Conservation (phyloP, 37 sponge, comb jelly and placozoan species). For the Halichondria panicea region DNA sequence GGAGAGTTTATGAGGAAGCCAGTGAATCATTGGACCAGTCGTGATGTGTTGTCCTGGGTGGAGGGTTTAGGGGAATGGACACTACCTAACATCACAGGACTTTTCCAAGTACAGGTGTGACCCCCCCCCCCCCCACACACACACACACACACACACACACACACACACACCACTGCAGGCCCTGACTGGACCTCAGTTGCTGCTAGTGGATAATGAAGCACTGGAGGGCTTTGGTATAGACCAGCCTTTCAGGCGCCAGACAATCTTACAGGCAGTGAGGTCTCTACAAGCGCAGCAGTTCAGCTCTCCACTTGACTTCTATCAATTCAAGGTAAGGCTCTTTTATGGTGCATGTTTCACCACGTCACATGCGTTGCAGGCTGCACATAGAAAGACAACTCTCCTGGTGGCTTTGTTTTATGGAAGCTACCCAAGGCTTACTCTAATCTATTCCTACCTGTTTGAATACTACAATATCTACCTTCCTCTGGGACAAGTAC, state of each 20-base stretch:
- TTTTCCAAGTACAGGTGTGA: constrained; percentile 42
- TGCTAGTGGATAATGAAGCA: constrained; percentile 13
- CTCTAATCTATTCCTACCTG: constrained; percentile 47
- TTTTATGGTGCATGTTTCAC: not conserved
- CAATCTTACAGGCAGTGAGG: constrained; percentile 28
- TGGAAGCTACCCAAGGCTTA: constrained; percentile 40
- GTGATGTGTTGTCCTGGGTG: constrained; percentile 54
- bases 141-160: not conserved
- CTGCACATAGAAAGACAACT: constrained; percentile 37
- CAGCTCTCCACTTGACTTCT: constrained; percentile 35
- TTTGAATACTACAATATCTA: constrained; percentile 53
- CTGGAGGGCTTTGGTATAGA: constrained; percentile 19
- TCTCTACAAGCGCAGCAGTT: constrained; percentile 11
- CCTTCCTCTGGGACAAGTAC: constrained; percentile 33
- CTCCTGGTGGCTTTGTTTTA: constrained; percentile 27
- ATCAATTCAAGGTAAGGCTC: constrained; percentile 62
- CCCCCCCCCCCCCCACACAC: not conserved
- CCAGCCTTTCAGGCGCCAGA: constrained; percentile 3
- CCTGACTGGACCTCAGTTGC: constrained; percentile 48
- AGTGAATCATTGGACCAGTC: constrained; percentile 26
- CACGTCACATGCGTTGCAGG: constrained; percentile 6
- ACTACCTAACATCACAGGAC: constrained; percentile 12
- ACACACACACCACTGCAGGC: constrained; percentile 5
- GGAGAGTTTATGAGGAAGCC: constrained; percentile 49
- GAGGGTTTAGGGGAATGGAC: constrained; percentile 48